Conservation (phyloP, 2,797 vertebrate genomes). For the Danio albolineatus region DNA sequence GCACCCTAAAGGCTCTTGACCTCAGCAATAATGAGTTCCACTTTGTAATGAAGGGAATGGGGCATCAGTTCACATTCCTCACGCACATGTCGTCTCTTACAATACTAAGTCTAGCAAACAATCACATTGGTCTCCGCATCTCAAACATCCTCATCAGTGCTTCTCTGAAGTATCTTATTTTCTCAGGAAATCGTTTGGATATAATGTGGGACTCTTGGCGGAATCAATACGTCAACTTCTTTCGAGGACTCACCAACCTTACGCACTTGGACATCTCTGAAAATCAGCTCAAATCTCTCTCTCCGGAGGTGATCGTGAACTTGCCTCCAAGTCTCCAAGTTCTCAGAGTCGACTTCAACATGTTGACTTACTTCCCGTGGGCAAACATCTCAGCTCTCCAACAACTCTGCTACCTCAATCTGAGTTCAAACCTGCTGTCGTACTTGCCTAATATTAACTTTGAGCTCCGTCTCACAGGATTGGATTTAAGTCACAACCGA, state of each 20-base stretch:
- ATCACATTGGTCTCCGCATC: conserved; percentile 78
- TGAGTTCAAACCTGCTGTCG: conserved; percentile 76
- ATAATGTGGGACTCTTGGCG: conserved; percentile 79
- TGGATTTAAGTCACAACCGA: conserved; percentile 83
- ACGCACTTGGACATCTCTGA: conserved; percentile 79
- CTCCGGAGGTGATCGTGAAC: conserved; percentile 67
- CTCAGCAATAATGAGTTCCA: conserved; percentile 83
- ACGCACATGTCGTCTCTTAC: conserved; percentile 70
- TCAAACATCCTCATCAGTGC: conserved; percentile 71
- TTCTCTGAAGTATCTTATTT: conserved; percentile 78
- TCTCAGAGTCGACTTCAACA: conserved; percentile 74
- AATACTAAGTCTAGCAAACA: conserved; percentile 79
- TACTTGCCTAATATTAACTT: conserved; percentile 70
- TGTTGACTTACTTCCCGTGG: conserved; percentile 79
- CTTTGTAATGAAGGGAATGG: conserved; percentile 83
- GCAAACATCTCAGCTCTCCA: conserved; percentile 70
- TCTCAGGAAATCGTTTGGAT: conserved; percentile 77
- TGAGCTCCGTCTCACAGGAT: conserved; percentile 63
- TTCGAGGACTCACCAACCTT: conserved; percentile 77
- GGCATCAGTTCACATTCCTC: conserved; percentile 79
- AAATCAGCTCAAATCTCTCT: conserved; percentile 72
- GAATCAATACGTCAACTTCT: conserved; percentile 76
- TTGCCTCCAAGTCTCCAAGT: conserved; percentile 71
- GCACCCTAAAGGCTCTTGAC: conserved; percentile 78
- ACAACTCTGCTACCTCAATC: conserved; percentile 73